Evolutionary conservation across 2,113 vertebrate species (phyloP), one percentile per base, ranked within the genome.

Genomic region (Artemisiospiza belli): DNA sequence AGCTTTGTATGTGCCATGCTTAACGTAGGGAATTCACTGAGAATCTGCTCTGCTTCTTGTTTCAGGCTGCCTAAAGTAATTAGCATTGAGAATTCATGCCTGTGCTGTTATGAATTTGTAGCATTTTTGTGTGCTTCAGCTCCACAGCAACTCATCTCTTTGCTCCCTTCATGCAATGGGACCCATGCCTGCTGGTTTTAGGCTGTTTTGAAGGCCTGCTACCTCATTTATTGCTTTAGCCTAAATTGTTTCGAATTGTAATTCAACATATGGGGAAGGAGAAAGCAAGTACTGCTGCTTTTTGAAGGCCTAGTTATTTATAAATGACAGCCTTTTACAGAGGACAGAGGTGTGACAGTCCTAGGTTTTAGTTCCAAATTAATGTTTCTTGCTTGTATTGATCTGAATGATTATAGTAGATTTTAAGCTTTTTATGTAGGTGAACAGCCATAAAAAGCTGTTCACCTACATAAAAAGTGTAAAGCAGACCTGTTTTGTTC

Each of bases 221-320:
- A 33, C 10, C 39, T 83, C 43, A 35, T 68, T 58, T 19, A 28
- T 15, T 44, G 30, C 30, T 76, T 76, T 74, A 78, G 31, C 20
- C 11, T 59, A 11, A 91, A 68, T 30, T 21, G 8, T 35, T 55
- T 62, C n/a, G 11, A 90, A 54, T 31, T 12, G 7, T 31, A 52
- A 14, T 30, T 77, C 2, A 37, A 28, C 25, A 11, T 44, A 13
- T 0, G 0, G 54, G 16, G 23, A 69, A 30, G 59, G 19, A 80
- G 20, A 28, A 82, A 64, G 57, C 20, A 74, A 62, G 16, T 35
- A n/a, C 25, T 70, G 35, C 59, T 70, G 47, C 35, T 47, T 41
- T n/a, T 66, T 64, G 58, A 67, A 68, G 69, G 27, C 16, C 33
- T 35, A 16, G 16, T 27, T 72, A 69, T 62, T 81, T 69, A 25